These are phyloP conservation scores for Orientallactaga bullata DNA, from an alignment of 2,113 vertebrate species.

Conservation along the genomic window DNA sequence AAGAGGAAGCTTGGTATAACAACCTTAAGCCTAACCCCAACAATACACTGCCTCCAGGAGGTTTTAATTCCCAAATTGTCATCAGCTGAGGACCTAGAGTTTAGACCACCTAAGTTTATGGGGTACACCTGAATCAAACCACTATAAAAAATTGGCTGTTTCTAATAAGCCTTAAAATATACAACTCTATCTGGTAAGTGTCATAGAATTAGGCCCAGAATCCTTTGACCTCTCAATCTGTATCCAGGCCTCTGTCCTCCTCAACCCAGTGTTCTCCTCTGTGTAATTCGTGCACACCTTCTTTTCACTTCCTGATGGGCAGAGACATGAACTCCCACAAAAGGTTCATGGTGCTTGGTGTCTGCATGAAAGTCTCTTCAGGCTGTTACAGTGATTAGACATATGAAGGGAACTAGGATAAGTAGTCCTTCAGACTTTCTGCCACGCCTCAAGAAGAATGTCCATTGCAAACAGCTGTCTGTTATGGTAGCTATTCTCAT, in stretches of 20 bases:
- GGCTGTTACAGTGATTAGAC: background rate
- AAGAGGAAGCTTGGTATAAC: too few species aligned
- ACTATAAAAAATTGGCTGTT: background rate
- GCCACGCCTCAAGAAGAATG: background rate
- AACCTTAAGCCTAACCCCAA: too few species aligned
- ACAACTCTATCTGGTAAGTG: background rate
- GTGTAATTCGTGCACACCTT: background rate
- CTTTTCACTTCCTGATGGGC: background rate
- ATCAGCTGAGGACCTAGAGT: too few species aligned
- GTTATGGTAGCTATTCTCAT: background rate
- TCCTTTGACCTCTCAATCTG: background rate
- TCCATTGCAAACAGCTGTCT: background rate
- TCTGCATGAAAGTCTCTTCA: rapidly evolving
- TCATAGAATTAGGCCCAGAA: background rate
- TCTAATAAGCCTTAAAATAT: background rate
- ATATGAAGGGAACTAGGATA: rapidly evolving
- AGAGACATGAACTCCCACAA: background rate
- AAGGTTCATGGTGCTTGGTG: background rate
- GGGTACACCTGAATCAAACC: too few species aligned
- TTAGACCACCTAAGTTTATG: too few species aligned
- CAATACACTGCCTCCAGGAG: too few species aligned
- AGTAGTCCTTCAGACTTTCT: background rate
- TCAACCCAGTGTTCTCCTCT: background rate
- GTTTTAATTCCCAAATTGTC: too few species aligned
- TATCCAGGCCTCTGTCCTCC: background rate